phyloP scores from a whole-genome alignment of 2,113 vertebrate species.

The Prinia subflava region DNA sequence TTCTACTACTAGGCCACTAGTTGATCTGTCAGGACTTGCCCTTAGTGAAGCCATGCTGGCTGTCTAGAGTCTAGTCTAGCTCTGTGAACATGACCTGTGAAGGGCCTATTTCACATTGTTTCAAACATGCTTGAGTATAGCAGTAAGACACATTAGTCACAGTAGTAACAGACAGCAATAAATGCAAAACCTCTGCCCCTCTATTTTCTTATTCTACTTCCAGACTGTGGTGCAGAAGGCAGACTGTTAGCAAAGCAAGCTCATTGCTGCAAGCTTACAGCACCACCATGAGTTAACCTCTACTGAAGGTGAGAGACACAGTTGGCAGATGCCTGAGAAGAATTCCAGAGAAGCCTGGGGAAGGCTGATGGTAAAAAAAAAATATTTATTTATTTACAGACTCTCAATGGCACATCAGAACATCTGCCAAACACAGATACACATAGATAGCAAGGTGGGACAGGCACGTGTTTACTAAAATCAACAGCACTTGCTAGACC shows the following conservation, averaged over 20 bases:
- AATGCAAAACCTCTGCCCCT: background rate
- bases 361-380: background rate
- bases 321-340: background rate
- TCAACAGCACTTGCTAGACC: background rate
- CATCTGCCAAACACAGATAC: background rate
- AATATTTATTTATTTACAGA: background rate
- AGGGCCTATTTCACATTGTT: background rate
- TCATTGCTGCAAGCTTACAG: background rate
- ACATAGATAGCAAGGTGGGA: background rate
- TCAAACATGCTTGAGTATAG: background rate
- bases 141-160: background rate
- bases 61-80: background rate
- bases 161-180: background rate
- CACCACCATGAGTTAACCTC: background rate
- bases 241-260: background rate
- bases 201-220: background rate
- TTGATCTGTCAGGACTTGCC: background rate
- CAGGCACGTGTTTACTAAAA: background rate
- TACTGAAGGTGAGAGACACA: background rate
- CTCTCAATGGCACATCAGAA: background rate
- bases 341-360: background rate
- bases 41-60: background rate
- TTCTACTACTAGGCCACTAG: background rate
- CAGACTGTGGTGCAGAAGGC: background rate
- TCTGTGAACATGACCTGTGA: background rate